Conservation (phyloP, 1,140 invertebrate genomes). For the Oryzaephilus surinamensis region DNA sequence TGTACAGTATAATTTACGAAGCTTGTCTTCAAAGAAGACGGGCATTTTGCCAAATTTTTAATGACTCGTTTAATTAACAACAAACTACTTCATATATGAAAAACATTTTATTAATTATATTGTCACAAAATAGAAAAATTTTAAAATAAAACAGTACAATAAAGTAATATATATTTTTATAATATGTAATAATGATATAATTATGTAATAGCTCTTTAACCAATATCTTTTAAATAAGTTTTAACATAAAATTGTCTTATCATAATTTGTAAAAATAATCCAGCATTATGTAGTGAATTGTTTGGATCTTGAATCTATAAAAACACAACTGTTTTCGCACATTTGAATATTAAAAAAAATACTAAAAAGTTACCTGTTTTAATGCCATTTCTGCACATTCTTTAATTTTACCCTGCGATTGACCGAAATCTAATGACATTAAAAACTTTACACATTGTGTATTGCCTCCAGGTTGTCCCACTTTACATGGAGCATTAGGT, state of each 20-base stretch:
- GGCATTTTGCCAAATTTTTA: too few relatives aligned
- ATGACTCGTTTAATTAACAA: too few relatives aligned
- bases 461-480: conserved; percentile 33
- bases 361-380: conserved; percentile 32
- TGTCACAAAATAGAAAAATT: too few relatives aligned
- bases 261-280: conserved; percentile 24
- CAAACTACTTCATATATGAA: too few relatives aligned
- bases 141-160: too few relatives aligned
- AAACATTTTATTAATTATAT: too few relatives aligned
- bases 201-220: too few relatives aligned
- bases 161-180: too few relatives aligned
- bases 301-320: conserved; percentile 33
- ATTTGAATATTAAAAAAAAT: conserved; percentile 11
- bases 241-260: conserved; percentile 30
- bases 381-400: conserved; percentile 30
- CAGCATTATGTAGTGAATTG: conserved; percentile 33
- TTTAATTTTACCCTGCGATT: conserved; percentile 34
- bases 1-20: too few relatives aligned
- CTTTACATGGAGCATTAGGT: conserved; percentile 21
- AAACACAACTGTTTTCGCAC: too few relatives aligned
- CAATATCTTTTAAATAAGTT: conserved; percentile 29
- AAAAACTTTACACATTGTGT: conserved; percentile 31
- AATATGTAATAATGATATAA: too few relatives aligned
- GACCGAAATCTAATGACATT: conserved; percentile 29
- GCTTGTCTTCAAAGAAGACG: too few relatives aligned